A percentile compares a stretch with the other conserved stretches of the same genome.
These are phyloP conservation scores for Platanista minor DNA, from an alignment of 2,113 vertebrate genomes.

Conservation along the genomic window DNA sequence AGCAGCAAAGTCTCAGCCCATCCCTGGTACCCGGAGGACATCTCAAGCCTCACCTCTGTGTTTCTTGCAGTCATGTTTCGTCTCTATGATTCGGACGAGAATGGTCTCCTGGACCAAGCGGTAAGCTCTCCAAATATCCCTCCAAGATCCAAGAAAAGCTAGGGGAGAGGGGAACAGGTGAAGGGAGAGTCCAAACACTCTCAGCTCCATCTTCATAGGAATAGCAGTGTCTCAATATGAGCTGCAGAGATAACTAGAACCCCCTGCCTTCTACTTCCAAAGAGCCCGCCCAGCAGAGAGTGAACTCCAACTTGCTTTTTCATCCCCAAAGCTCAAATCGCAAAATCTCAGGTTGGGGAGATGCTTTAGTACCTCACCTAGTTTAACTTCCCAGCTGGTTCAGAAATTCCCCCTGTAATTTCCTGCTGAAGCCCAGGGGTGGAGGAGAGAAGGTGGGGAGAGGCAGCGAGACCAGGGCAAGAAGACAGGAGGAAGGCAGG, in stretches of 20 bases:
- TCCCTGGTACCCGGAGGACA: not conserved
- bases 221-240: not conserved
- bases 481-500: not conserved
- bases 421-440: not conserved
- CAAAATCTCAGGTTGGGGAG: not conserved
- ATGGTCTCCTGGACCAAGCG: conserved; percentile 92
- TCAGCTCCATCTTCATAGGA: not conserved
- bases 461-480: not conserved
- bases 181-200: not conserved
- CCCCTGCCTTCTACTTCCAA: not conserved
- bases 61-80: conserved; percentile 93
- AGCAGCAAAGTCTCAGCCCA: not conserved
- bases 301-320: not conserved
- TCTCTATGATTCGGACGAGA: conserved; percentile 94
- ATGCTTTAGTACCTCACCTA: not conserved
- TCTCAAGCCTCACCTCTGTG: conserved; percentile 61
- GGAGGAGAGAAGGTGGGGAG: not conserved
- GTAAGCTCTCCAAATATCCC: conserved; percentile 79
- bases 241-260: not conserved
- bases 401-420: not conserved
- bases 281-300: not conserved
- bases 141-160: not conserved
- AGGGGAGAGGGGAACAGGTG: not conserved
- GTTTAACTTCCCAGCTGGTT: not conserved
- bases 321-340: not conserved